Evolutionary conservation across 2,113 vertebrate genomes (phyloP), one percentile per base, ranked within the genome.

Genomic region (Oryzias woworae): DNA sequence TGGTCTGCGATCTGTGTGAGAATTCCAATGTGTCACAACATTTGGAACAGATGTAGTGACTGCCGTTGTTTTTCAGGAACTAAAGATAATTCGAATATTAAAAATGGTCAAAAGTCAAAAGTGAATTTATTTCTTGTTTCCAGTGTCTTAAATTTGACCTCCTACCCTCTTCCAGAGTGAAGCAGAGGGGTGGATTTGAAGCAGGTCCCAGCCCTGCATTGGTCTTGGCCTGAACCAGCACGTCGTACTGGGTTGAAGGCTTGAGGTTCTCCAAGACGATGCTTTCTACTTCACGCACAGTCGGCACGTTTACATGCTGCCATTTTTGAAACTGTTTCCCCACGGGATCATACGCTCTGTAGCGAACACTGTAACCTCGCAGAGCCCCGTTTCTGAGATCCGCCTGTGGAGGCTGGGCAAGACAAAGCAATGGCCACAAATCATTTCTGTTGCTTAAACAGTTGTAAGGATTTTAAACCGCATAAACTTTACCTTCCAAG

Each of bases 81-180:
- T 36, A 36, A 36, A 36, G 2, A 36, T 12, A 36, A 36, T 36
- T 1, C 12, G 8, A 36, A 36, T 12, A 36, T 12, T 36, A 36
- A 26, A 26, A 26, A 28, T 28, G 7, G 7, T 36, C 8, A 5
- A n/a, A 15, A 15, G 20, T 43, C 17, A 26, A n/a, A 15, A 15
- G 15, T 43, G 10, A 14, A 10, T 42, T 7, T 1, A 20, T 17
- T 16, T 17, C 22, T 54, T n/a, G 5, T n/a, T 43, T 0, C 16
- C 24, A 4, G 20, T 1, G n/a, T 60, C 17, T 24, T 0, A 10
- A n/a, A 14, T 57, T 41, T 53, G 5, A 6, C 12, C 10, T 24
- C 66, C 44, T 53, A 89, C 87, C 72, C 24, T 89, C 79, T 47
- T 72, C 74, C 49, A 85, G 60, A 49, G 89, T 90, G 53, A 75